Evolutionary conservation across 1,140 invertebrate genomes (phyloP).

Genomic region (Stegodyphus dumicola): DNA sequence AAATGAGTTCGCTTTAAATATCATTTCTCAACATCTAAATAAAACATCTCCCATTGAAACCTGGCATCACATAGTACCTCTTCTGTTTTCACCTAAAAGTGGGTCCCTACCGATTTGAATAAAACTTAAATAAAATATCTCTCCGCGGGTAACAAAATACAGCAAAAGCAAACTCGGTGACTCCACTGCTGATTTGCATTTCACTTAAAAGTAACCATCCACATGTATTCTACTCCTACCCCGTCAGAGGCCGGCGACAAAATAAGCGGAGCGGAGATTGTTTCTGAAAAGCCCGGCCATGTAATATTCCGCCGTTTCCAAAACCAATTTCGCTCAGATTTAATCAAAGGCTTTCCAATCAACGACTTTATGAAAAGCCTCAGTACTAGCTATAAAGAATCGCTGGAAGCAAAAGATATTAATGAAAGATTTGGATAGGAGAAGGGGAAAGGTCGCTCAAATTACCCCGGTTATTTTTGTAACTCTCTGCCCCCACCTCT

Average conservation of each 20-base stretch:
- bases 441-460: not conserved
- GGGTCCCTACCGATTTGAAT: no score
- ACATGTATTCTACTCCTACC: not conserved
- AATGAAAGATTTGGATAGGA: not conserved
- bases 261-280: no score
- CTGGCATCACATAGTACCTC: no score
- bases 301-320: not conserved
- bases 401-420: constrained; percentile 19
- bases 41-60: no score
- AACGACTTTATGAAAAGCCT: constrained; percentile 7
- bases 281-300: not conserved
- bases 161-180: no score
- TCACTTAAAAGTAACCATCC: not conserved
- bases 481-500: not conserved
- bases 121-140: no score
- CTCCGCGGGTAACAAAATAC: no score
- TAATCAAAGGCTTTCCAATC: constrained; percentile 32
- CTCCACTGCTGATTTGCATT: not conserved
- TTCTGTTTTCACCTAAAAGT: no score
- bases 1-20: no score
- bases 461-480: not conserved
- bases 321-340: constrained; percentile 37
- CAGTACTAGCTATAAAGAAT: not conserved
- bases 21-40: no score
- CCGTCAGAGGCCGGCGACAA: no score